A percentile compares a stretch with the other conserved stretches of the same genome.
Conservation (phyloP, 2,797 vertebrate species). For the Squalus acanthias region DNA sequence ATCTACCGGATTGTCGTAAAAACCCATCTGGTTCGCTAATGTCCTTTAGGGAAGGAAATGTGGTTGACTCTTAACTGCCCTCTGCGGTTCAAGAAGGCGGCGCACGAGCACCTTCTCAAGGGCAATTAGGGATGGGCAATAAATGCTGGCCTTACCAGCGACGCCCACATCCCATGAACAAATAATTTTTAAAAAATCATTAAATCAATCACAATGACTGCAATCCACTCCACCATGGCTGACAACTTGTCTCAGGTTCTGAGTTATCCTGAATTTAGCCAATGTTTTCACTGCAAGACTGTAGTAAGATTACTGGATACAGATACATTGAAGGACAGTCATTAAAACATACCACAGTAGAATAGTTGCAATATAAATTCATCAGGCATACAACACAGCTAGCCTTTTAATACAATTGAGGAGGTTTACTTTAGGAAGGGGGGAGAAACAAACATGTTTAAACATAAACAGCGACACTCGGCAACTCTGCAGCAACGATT, state of each 20-base stretch:
- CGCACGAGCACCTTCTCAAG: too few species aligned
- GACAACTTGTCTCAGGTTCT: neutral
- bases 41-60: too few species aligned
- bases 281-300: neutral
- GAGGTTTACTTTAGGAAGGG: neutral
- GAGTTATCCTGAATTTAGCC: neutral
- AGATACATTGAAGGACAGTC: neutral
- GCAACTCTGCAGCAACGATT: neutral
- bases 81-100: too few species aligned
- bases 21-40: too few species aligned
- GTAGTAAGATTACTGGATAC: neutral
- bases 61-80: too few species aligned
- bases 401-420: neutral
- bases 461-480: neutral
- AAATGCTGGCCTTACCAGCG: too few species aligned
- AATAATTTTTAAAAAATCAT: too few species aligned
- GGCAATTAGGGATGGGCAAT: too few species aligned
- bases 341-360: neutral
- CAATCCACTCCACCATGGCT: neutral
- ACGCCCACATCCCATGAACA: too few species aligned
- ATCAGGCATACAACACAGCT: neutral
- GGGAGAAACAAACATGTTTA: neutral
- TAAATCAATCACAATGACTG: neutral
- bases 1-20: too few species aligned
- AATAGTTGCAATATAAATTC: neutral